Percentiles rank a stretch among this genome's conserved stretches.
Conservation (phyloP, 2,113 vertebrate species). For the Xiphorhynchus elegans region DNA sequence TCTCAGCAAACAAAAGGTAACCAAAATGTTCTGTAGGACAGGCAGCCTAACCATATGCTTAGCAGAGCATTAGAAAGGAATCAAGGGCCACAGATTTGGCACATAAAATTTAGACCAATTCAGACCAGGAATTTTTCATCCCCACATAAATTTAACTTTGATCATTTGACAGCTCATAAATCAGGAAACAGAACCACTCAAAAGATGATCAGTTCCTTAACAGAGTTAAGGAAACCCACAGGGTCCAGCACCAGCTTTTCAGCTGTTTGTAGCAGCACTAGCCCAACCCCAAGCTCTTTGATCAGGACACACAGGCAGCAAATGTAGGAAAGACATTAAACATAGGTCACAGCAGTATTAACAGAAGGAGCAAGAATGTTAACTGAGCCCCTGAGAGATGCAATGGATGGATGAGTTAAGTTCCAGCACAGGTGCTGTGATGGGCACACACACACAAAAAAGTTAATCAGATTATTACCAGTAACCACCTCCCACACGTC, state of each 20-base stretch:
- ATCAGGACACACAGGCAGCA: background rate
- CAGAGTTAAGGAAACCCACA: background rate
- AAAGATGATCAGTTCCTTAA: background rate
- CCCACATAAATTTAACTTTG: background rate
- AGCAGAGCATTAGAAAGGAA: slow-evolving; percentile 24
- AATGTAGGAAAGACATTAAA: background rate
- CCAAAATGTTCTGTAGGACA: slow-evolving; percentile 13
- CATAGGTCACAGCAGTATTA: background rate
- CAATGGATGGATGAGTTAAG: background rate
- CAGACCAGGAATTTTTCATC: background rate
- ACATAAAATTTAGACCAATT: slow-evolving; percentile 30
- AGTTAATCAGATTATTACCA: background rate
- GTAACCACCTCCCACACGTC: background rate
- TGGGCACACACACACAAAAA: background rate
- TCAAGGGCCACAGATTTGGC: background rate
- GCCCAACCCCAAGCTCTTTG: background rate
- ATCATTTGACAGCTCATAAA: background rate
- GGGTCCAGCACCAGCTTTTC: background rate
- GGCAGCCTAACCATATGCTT: background rate
- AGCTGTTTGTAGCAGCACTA: background rate
- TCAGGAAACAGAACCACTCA: background rate
- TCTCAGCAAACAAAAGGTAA: background rate
- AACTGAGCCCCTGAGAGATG: background rate
- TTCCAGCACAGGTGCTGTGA: background rate
- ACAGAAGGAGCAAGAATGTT: background rate